A percentile compares a stretch with the other conserved stretches of the same genome.
Evolutionary conservation across 2,113 vertebrate genomes (phyloP).

Genomic region (Paramisgurnus dabryanus): DNA sequence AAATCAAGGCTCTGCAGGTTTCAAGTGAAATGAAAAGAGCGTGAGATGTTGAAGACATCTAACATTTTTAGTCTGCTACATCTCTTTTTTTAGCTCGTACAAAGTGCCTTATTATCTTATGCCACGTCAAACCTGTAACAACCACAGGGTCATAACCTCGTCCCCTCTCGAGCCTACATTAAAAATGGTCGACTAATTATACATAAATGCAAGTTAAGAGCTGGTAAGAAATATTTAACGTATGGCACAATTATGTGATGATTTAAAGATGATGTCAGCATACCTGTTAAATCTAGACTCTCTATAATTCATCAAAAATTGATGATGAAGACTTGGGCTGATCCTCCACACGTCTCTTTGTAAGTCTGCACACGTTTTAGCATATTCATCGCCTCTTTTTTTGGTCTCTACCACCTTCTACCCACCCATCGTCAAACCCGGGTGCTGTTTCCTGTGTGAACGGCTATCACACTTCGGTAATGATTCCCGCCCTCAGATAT

Average conservation of each 20-base stretch:
- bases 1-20: constrained; percentile 60
- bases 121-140: constrained; percentile 66
- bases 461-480: constrained; percentile 54
- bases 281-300: constrained; percentile 67
- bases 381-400: constrained; percentile 47
- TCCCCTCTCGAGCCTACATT: constrained; percentile 44
- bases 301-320: constrained; percentile 69
- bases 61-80: constrained; percentile 3
- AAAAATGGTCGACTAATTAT: constrained; percentile 16
- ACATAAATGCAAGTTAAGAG: constrained; percentile 10
- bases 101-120: constrained; percentile 67
- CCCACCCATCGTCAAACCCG: constrained; percentile 38
- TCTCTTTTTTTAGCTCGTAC: background rate
- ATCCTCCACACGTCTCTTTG: constrained; percentile 67
- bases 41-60: constrained; percentile 59
- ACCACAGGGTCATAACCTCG: constrained; percentile 67
- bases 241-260: background rate
- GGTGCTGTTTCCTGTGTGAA: constrained; percentile 40
- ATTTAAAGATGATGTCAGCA: constrained; percentile 43
- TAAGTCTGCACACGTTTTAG: constrained; percentile 72
- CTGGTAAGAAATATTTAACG: background rate
- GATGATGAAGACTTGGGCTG: constrained; percentile 69
- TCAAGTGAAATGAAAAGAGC: constrained; percentile 53
- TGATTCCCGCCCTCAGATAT: constrained; percentile 49
- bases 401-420: constrained; percentile 34